These are phyloP conservation scores for Acanthosoma haemorrhoidale DNA, from an alignment of 2,888 invertebrate genomes.

Conservation along the genomic window DNA sequence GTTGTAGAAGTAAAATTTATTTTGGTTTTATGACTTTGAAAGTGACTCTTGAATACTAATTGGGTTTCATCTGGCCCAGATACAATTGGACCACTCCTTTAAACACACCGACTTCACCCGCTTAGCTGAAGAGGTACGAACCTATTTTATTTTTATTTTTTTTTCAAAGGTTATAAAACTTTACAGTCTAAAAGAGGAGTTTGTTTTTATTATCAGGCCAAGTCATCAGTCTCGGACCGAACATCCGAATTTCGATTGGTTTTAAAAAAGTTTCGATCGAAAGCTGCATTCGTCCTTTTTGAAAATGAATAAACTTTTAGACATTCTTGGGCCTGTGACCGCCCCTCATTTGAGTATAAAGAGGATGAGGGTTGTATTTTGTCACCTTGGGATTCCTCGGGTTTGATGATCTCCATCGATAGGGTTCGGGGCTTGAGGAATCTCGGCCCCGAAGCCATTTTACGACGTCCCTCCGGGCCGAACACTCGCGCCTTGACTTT, in stretches of 20 bases:
- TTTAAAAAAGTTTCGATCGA: background rate
- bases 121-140: too few relatives aligned
- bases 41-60: too few relatives aligned
- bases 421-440: background rate
- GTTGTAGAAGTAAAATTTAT: too few relatives aligned
- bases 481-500: slow-evolving; percentile 7
- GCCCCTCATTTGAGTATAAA: slow-evolving; percentile 5
- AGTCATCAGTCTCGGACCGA: too few relatives aligned
- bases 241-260: background rate
- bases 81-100: too few relatives aligned
- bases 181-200: too few relatives aligned
- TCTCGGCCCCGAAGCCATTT: background rate
- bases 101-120: too few relatives aligned
- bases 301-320: background rate
- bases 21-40: too few relatives aligned
- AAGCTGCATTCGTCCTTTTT: background rate
- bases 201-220: too few relatives aligned
- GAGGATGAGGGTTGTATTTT: background rate
- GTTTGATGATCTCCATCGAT: slow-evolving; percentile 12
- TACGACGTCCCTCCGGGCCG: background rate
- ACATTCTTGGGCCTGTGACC: background rate
- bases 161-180: too few relatives aligned
- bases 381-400: slow-evolving; percentile 6
- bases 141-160: too few relatives aligned
- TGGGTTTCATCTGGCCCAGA: too few relatives aligned